phyloP scores from a whole-genome alignment of 1,140 invertebrate species.

The Lepidurus apus region DNA sequence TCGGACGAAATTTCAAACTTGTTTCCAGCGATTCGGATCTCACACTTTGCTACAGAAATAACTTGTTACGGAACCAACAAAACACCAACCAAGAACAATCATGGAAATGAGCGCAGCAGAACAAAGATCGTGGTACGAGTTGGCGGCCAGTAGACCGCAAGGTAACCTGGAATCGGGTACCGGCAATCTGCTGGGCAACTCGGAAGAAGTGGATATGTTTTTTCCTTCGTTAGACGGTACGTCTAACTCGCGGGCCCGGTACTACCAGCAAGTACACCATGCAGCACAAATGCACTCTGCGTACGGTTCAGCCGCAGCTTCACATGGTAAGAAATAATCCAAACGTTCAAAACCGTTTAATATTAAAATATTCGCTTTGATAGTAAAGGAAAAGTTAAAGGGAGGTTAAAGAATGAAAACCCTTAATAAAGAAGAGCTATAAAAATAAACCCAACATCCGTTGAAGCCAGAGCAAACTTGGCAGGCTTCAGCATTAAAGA shows the following conservation, averaged over 20 bases:
- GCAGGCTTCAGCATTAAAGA: slow-evolving; percentile 4
- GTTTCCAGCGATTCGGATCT: too few species aligned
- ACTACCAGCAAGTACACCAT: slow-evolving; percentile 32
- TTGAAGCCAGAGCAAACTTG: neutral
- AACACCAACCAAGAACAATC: neutral
- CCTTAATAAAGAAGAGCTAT: neutral
- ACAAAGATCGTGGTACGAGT: slow-evolving; percentile 34
- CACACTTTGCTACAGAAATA: neutral
- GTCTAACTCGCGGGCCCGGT: slow-evolving; percentile 3
- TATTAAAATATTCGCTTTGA: neutral
- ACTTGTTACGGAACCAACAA: neutral
- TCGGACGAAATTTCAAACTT: too few species aligned
- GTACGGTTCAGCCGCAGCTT: slow-evolving; percentile 31
- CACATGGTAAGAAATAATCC: slow-evolving; percentile 26
- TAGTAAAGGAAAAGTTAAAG: neutral
- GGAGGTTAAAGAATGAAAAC: neutral
- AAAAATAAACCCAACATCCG: neutral
- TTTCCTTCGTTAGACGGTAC: slow-evolving; percentile 29
- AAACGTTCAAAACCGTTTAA: neutral
- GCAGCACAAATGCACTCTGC: slow-evolving; percentile 34
- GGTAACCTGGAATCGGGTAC: slow-evolving; percentile 23
- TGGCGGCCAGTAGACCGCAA: slow-evolving; percentile 26
- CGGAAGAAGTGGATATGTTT: slow-evolving; percentile 34
- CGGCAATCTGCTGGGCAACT: neutral
- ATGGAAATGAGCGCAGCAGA: slow-evolving; percentile 34